These are phyloP conservation scores for Oscheius sp. DNA, from an alignment of 2,888 invertebrate genomes.

Conservation along the genomic window DNA sequence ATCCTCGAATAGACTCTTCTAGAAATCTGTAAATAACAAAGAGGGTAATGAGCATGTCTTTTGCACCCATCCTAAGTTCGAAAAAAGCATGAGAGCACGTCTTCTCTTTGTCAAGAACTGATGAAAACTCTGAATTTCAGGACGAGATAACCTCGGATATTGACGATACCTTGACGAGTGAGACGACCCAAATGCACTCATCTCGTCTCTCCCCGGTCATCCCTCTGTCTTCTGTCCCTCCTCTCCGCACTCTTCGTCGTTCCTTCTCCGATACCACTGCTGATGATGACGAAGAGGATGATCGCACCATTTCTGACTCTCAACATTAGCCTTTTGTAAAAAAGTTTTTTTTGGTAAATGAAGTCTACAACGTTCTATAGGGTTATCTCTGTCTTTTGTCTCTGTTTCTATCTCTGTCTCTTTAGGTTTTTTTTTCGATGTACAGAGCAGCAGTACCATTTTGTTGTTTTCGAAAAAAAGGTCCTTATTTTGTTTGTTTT, in stretches of 20 bases:
- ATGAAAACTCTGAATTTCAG: conserved; percentile 8
- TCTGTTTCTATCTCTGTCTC: conserved; percentile 4
- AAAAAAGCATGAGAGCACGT: conserved; percentile 1
- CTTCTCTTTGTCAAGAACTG: neutral
- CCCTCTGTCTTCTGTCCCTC: conserved; percentile 16
- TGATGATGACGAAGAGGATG: neutral
- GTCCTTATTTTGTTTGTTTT: too few species aligned
- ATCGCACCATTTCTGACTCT: conserved; percentile 1
- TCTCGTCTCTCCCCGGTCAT: conserved; percentile 33
- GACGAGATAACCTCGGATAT: conserved; percentile 36
- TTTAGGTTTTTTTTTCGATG: neutral
- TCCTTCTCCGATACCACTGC: neutral
- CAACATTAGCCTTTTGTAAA: neutral
- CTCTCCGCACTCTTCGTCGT: neutral
- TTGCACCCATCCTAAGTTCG: neutral
- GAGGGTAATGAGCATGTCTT: conserved; percentile 23
- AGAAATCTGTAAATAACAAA: neutral
- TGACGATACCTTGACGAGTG: conserved; percentile 34
- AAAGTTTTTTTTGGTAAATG: too few species aligned
- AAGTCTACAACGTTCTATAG: too few species aligned
- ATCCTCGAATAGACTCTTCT: neutral
- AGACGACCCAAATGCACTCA: conserved; percentile 25
- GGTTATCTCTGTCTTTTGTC: neutral
- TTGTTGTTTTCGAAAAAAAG: too few species aligned
- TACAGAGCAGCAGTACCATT: too few species aligned